Evolutionary conservation across 2,888 invertebrate species (phyloP).

Genomic region (Drosophila paracracens): DNA sequence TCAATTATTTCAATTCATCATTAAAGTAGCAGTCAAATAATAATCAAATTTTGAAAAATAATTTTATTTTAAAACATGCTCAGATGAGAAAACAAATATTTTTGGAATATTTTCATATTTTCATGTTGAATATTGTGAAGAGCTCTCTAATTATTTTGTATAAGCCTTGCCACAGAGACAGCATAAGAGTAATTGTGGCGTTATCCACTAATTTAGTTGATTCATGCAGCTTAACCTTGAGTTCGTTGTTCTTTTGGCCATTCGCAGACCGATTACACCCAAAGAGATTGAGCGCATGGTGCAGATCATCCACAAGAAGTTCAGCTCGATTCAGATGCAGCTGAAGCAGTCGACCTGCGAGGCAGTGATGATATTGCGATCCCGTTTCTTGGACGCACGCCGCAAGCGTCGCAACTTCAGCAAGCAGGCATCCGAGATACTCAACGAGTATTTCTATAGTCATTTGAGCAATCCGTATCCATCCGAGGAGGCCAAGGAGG

Average conservation of each 20-base stretch:
- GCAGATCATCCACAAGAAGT: constrained; percentile 99
- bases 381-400: constrained; percentile 90
- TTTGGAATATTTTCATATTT: too few species aligned
- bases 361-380: constrained; percentile 98
- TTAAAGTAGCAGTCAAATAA: background rate
- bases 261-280: constrained; percentile 94
- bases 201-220: background rate
- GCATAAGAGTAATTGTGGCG: background rate
- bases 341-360: constrained; percentile 99
- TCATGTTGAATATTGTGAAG: too few species aligned
- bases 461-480: constrained; percentile 99
- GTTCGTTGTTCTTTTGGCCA: background rate
- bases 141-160: too few species aligned
- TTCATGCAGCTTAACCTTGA: background rate
- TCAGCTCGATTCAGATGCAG: constrained; percentile 99
- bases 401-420: constrained; percentile 99
- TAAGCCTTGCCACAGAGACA: too few species aligned
- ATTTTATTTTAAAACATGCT: too few species aligned
- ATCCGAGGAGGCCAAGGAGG: constrained; percentile 99
- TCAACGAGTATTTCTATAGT: constrained; percentile 99
- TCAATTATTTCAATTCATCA: background rate
- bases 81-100: too few species aligned
- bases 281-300: constrained; percentile 99
- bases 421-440: constrained; percentile 99
- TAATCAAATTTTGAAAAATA: too few species aligned